Base-by-base conservation (phyloP, 2,797 vertebrate species). In the Lutjanus argentimaculatus region DNA sequence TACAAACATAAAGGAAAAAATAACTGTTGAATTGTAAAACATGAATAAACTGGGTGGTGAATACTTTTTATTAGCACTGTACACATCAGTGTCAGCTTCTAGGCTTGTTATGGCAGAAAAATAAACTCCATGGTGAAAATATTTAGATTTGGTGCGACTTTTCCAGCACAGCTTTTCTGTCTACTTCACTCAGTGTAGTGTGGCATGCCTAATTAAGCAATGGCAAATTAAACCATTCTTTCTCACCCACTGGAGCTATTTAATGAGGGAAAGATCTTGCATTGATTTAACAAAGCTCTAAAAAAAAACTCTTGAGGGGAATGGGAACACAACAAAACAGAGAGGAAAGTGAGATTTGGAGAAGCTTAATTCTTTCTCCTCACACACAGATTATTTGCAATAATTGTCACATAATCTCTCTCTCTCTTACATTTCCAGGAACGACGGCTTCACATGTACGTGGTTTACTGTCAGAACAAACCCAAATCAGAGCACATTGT, bases 381-480 rank as follows among this genome's bases (percentile, higher is more conserved):
- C 48, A 62, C 59, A 62, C 42, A 61, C 19, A 78, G 17, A 62
- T 64, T n/a, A 71, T 85, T 48, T 56, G 11, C n/a, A 76, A 64
- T 55, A 17, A 56, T 36, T 51, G n/a, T 53, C 55, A 56, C 30
- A n/a, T 36, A 8, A 69, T 16, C 30, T 30, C 4, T 36, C 57
- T 40, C 19, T 21, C 53, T 64, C 10, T 87, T 80, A 2, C n/a
- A 59, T 70, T 69, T 89, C 61, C 92, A 99, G 98, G 98, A 99
- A 80, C 96, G 98, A 82, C 96, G 98, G 89, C 96, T 99, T 90
- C 98, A 99, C 95, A 99, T 99, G 98, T 99, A 99, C 75, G 98
- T 99, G 90, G 97, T 98, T 92, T 99, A 99, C 94, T 99, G 98
- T 92, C 98, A 99, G 91, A 99, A 99, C 94, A 99, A 98, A 94